Conservation (phyloP, 2,888 invertebrate species). For the Epinotia demarniana region DNA sequence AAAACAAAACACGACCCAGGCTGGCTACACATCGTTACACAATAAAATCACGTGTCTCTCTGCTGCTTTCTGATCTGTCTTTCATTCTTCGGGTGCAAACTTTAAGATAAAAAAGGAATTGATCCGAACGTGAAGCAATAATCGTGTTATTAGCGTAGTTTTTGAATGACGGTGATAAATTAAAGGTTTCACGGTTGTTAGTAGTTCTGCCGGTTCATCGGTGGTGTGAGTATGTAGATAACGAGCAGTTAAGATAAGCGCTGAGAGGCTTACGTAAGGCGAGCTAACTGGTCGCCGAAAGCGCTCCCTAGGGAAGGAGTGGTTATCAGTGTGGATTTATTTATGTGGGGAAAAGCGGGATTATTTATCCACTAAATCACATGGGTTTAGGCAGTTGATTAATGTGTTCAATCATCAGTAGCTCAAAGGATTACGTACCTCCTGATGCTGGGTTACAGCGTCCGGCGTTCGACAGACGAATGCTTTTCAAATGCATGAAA, state of each 20-base stretch:
- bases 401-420: conserved; percentile 16
- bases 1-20: conserved; percentile 80
- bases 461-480: conserved; percentile 1
- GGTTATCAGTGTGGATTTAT: conserved; percentile 34
- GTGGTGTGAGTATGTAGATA: conserved; percentile 75
- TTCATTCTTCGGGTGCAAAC: conserved; percentile 50
- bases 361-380: conserved; percentile 27
- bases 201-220: conserved; percentile 51
- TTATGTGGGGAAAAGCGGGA: conserved; percentile 25
- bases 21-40: conserved; percentile 60
- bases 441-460: neutral
- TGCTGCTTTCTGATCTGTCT: conserved; percentile 65
- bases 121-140: conserved; percentile 72
- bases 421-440: conserved; percentile 16
- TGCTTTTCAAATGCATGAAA: neutral
- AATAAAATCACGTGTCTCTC: conserved; percentile 50
- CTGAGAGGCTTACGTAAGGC: conserved; percentile 76
- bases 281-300: conserved; percentile 56
- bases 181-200: conserved; percentile 69
- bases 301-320: conserved; percentile 47
- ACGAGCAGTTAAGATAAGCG: conserved; percentile 64
- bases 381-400: conserved; percentile 20
- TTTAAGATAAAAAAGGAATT: conserved; percentile 56
- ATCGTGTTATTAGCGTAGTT: conserved; percentile 67
- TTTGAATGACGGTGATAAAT: conserved; percentile 59